These are phyloP conservation scores for Calcarius lapponicus DNA, from an alignment of 2,797 vertebrate genomes.

Conservation along the genomic window DNA sequence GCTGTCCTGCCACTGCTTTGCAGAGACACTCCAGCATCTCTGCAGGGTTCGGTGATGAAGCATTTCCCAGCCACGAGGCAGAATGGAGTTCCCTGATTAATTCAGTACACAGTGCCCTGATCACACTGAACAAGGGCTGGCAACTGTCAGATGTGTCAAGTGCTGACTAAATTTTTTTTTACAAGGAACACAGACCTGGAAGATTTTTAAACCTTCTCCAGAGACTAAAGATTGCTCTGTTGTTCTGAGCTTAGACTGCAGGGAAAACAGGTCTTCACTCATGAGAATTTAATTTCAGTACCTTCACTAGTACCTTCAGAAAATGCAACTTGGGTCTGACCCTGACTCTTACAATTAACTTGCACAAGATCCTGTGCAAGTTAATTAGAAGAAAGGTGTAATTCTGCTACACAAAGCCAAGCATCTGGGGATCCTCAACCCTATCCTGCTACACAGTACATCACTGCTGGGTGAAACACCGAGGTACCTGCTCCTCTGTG, in stretches of 20 bases:
- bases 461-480: neutral
- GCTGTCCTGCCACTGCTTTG: neutral
- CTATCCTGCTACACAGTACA: neutral
- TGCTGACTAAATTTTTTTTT: constrained; percentile 24
- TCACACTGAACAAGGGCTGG: constrained; percentile 25
- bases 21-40: neutral
- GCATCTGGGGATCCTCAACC: neutral
- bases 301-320: neutral
- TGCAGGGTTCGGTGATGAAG: neutral
- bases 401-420: neutral
- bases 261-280: neutral
- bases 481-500: neutral
- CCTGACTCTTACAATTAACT: neutral
- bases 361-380: neutral
- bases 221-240: neutral
- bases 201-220: constrained; percentile 28
- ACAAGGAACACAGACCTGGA: constrained; percentile 8
- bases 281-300: neutral
- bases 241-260: constrained; percentile 11
- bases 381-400: neutral
- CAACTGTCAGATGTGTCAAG: neutral
- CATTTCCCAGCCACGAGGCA: neutral
- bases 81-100: neutral
- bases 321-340: neutral
- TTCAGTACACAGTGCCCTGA: neutral